Evolutionary conservation across 1,140 invertebrate genomes (phyloP).

Genomic region (Pectinophora gossypiella): DNA sequence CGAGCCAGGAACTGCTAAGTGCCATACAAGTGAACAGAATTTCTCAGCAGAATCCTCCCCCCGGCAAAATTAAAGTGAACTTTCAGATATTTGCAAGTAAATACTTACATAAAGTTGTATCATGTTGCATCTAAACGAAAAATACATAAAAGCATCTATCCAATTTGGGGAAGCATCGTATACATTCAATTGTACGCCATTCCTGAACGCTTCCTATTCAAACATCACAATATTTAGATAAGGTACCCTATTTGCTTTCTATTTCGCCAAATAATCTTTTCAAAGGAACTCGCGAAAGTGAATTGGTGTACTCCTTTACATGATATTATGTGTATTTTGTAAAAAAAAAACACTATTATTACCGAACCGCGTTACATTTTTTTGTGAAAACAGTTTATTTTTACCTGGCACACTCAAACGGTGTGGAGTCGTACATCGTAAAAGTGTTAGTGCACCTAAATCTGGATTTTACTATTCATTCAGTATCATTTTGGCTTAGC

Average conservation of each 20-base stretch:
- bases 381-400: no score
- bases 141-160: conserved; percentile 36
- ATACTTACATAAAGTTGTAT: conserved; percentile 6
- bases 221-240: conserved; percentile 35
- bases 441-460: not conserved
- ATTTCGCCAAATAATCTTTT: conserved; percentile 30
- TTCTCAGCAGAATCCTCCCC: no score
- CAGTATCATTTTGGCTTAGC: not conserved
- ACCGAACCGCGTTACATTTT: not conserved
- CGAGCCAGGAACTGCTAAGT: no score
- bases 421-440: not conserved
- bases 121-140: conserved; percentile 16
- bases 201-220: conserved; percentile 16
- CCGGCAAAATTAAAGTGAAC: not conserved
- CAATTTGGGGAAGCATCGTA: conserved; percentile 33
- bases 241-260: conserved; percentile 36
- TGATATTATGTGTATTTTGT: not conserved
- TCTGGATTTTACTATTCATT: not conserved
- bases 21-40: no score
- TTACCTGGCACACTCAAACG: not conserved
- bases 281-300: conserved; percentile 29
- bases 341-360: not conserved
- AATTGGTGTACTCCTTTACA: conserved; percentile 14
- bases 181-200: conserved; percentile 25
- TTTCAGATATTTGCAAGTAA: conserved; percentile 1